Base-by-base conservation (phyloP, 2,113 vertebrate genomes). In the Ophthalmolycus amberensis region DNA sequence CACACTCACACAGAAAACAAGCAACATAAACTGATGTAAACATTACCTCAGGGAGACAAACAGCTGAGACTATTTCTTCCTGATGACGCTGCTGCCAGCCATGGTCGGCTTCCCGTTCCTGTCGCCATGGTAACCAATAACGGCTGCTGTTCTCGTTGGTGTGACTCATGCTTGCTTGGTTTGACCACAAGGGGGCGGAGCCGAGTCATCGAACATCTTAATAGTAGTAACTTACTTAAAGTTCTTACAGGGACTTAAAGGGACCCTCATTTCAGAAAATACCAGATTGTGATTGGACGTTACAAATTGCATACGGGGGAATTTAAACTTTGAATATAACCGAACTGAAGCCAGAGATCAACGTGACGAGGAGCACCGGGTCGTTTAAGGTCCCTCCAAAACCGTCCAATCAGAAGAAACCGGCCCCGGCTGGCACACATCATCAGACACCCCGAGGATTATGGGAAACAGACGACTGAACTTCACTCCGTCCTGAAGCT, bases 1-100 rank as follows among this genome's bases (percentile, higher is more conserved):
- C 59, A 1, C 73, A 6, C 67, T 44, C 29, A 29, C 44, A 71
- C 34, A 71, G 0, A 65, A 79, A 44, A 60, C 2, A 9, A 71
- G 68, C 11, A 74, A 88, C 63, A 75, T 60, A 91, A 76, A 74
- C 85, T 50, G 70, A 93, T 92, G 90, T 93, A 94, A 95, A 95
- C 91, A 91, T 88, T 75, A 77, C 46, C 50, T 68, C 48, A 69
- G 8, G 72, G 42, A 77, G 86, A 88, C 75, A 46, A 85, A 90
- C 87, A 93, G 88, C 85, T 91, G 92, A 93, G 90, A 91, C 86
- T 56, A 64, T 52, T 32, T 14, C 20, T 27, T 34, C 32, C 32
- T 34, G 32, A 34, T 29, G 29, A 29, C 29, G 29, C 3, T 34
- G 32, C 32, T 34, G 32, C 32, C 32, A 34, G 32, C 32, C 32